A percentile compares a stretch with the other conserved stretches of the same genome.
phyloP scores from a whole-genome alignment of 1,140 invertebrate genomes.

The Apis dorsata region DNA sequence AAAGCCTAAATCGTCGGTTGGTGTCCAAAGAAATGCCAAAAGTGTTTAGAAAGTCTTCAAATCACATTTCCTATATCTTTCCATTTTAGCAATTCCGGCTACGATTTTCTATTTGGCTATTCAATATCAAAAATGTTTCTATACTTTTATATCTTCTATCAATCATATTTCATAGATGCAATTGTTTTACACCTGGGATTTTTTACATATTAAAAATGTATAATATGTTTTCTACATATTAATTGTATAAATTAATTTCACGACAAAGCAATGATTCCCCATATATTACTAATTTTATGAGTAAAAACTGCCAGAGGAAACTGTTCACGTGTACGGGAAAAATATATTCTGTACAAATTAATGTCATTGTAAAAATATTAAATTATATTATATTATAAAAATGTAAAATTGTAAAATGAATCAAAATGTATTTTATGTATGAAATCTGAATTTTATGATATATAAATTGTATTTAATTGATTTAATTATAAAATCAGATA shows the following conservation, averaged over 20 bases:
- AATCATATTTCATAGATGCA: not conserved
- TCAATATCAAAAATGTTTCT: not conserved
- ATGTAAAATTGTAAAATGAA: constrained; percentile 7
- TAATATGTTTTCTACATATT: too few species aligned
- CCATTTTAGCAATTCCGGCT: not conserved
- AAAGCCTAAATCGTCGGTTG: constrained; percentile 62
- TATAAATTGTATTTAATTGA: not conserved
- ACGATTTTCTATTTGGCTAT: not conserved
- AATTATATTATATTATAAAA: not conserved
- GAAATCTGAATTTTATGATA: not conserved
- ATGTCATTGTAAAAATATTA: constrained; percentile 21
- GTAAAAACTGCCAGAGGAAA: constrained; percentile 47
- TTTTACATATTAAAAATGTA: not conserved
- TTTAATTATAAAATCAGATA: not conserved
- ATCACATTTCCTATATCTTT: not conserved
- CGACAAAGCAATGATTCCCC: not conserved
- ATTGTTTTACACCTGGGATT: not conserved
- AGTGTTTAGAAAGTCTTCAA: constrained; percentile 65
- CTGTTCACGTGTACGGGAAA: not conserved
- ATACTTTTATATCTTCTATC: constrained; percentile 30
- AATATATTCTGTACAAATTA: constrained; percentile 17
- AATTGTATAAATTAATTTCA: not conserved
- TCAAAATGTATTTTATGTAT: not conserved
- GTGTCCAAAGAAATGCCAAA: constrained; percentile 72
- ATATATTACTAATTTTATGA: not conserved